Conservation (phyloP, 2,113 vertebrate genomes). For the Xiphorhynchus elegans region DNA sequence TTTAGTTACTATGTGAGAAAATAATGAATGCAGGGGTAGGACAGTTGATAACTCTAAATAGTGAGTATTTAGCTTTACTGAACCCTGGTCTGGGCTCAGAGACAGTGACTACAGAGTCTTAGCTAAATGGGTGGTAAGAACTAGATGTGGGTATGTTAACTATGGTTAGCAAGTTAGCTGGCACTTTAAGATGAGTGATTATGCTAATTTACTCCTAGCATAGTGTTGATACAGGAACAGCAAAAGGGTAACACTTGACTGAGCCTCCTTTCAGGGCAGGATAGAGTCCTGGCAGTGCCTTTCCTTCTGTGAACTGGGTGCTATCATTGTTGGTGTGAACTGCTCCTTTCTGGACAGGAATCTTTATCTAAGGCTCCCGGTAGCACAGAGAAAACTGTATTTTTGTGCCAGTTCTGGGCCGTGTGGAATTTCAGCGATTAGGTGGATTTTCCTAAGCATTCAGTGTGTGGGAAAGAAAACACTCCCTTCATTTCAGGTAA, state of each 20-base stretch:
- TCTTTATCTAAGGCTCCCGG: neutral
- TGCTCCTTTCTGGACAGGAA: neutral
- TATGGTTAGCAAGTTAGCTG: fast-evolving
- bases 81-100: neutral
- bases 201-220: fast-evolving
- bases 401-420: neutral
- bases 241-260: fast-evolving
- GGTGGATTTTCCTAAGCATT: neutral
- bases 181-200: neutral
- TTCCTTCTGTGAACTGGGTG: neutral
- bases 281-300: neutral
- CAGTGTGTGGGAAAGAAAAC: neutral
- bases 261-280: neutral
- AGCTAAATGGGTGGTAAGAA: neutral
- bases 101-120: neutral
- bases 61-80: neutral
- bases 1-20: neutral
- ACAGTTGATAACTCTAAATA: neutral
- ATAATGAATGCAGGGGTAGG: neutral
- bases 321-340: neutral
- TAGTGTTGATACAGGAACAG: neutral
- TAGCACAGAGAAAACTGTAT: neutral
- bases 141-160: too few species aligned
- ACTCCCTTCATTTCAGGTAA: neutral
- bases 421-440: neutral